These are phyloP conservation scores for Ariopsis seemanni DNA, from an alignment of 2,113 vertebrate genomes.

Conservation along the genomic window DNA sequence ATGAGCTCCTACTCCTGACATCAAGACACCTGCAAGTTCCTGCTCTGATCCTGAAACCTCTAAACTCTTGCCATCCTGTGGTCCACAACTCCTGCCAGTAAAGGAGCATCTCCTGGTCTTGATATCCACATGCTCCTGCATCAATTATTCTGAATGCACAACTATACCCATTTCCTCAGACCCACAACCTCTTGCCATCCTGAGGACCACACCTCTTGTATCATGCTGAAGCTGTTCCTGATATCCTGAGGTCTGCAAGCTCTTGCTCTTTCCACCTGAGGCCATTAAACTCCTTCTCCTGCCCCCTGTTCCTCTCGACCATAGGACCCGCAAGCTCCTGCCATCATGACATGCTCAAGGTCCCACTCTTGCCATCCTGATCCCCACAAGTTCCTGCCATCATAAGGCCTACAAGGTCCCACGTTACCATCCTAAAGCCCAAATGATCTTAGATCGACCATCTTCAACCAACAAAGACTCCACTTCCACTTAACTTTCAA, in stretches of 20 bases:
- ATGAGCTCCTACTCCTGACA: background rate
- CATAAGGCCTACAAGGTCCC: background rate
- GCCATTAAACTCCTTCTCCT: background rate
- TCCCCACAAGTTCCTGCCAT: background rate
- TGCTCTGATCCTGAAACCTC: background rate
- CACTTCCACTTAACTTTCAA: background rate
- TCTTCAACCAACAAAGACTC: background rate
- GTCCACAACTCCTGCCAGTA: too few relatives aligned
- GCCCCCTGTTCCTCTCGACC: background rate
- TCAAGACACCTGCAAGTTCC: too few relatives aligned
- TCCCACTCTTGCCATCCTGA: background rate
- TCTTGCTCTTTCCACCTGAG: background rate
- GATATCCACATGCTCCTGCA: background rate
- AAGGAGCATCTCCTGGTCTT: background rate
- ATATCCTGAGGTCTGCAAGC: background rate
- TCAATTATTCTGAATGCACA: background rate
- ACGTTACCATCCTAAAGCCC: background rate
- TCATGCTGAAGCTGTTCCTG: background rate
- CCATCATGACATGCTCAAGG: too few relatives aligned
- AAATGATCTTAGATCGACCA: background rate
- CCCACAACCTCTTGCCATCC: background rate
- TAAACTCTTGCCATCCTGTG: background rate
- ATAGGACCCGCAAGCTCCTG: background rate
- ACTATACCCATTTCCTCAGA: background rate
- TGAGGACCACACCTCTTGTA: background rate